These are phyloP conservation scores for Progne subis DNA, from an alignment of 2,113 vertebrate species.

Conservation along the genomic window DNA sequence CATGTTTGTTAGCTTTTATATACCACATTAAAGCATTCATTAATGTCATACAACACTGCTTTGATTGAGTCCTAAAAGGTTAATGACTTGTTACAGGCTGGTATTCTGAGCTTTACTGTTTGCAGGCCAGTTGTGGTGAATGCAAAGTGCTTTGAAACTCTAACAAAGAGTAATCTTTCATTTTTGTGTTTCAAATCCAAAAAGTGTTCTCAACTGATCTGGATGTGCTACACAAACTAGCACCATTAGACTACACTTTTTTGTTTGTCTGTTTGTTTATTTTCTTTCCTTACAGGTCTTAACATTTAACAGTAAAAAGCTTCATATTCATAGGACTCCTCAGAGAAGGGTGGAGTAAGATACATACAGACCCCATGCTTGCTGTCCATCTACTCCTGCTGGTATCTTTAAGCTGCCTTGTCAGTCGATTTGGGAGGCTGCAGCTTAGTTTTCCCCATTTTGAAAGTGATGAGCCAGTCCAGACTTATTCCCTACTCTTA, in stretches of 20 bases:
- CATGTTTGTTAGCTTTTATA: conserved; percentile 73
- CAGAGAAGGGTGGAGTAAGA: background rate
- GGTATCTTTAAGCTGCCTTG: background rate
- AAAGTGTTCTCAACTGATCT: background rate
- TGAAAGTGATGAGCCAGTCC: background rate
- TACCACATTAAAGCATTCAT: conserved; percentile 76
- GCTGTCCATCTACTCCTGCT: background rate
- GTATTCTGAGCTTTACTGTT: conserved; percentile 51
- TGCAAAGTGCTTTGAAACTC: conserved; percentile 48
- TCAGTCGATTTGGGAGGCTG: background rate
- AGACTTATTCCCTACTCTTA: background rate
- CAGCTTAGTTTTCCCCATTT: background rate
- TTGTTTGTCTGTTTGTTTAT: background rate
- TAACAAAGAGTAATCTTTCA: conserved; percentile 52
- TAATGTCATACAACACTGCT: conserved; percentile 76
- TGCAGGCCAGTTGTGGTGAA: conserved; percentile 44
- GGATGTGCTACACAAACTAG: background rate
- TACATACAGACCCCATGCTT: background rate
- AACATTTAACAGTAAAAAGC: background rate
- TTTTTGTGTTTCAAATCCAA: conserved; percentile 23
- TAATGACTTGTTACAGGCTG: conserved; percentile 72
- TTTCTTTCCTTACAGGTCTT: background rate
- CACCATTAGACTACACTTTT: background rate
- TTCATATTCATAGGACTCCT: background rate
- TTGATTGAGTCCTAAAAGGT: conserved; percentile 77